Percentiles rank a stretch among this genome's conserved stretches.
phyloP scores from a whole-genome alignment of 2,888 invertebrate genomes.

The Malthinus seriepunctatus region DNA sequence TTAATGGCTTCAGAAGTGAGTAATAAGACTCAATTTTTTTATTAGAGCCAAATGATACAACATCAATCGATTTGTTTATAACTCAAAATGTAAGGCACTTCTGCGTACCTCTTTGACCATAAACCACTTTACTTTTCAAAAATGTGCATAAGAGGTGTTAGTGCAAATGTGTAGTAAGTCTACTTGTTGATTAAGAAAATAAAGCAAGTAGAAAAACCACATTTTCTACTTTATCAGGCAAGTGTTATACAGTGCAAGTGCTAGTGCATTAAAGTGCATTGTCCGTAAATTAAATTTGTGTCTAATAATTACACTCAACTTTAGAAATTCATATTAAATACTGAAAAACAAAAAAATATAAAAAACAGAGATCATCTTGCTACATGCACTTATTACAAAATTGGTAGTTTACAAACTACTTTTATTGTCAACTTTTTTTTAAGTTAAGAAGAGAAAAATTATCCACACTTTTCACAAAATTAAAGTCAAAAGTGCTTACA shows the following conservation, averaged over 20 bases:
- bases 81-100: too few species aligned
- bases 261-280: constrained; percentile 22
- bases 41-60: too few species aligned
- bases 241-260: constrained; percentile 26
- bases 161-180: neutral
- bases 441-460: neutral
- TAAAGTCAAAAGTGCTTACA: neutral
- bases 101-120: too few species aligned
- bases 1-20: too few species aligned
- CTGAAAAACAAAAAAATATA: constrained; percentile 20
- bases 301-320: neutral
- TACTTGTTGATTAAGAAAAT: neutral
- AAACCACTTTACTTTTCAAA: neutral
- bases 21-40: too few species aligned
- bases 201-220: neutral
- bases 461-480: neutral
- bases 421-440: constrained; percentile 16
- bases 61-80: too few species aligned
- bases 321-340: constrained; percentile 14
- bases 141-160: constrained; percentile 4
- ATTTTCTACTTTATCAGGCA: constrained; percentile 24
- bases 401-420: constrained; percentile 23
- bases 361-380: constrained; percentile 22
- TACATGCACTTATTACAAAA: constrained; percentile 18
- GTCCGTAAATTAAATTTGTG: constrained; percentile 19